Conservation (phyloP, 1,140 invertebrate species). For the Lethocerus indicus region DNA sequence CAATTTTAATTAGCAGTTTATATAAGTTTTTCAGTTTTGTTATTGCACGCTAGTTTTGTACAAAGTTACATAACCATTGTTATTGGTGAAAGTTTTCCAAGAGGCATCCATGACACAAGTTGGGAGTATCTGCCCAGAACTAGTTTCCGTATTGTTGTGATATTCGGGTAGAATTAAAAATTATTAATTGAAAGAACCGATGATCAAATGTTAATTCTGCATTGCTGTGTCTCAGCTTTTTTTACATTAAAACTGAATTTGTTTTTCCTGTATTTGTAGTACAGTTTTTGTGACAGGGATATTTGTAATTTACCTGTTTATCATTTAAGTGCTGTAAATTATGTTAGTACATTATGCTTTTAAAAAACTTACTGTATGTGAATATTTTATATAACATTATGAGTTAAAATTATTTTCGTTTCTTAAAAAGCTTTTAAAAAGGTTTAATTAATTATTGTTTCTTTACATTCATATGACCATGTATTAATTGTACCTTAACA, state of each 20-base stretch:
- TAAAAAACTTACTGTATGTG: too few relatives aligned
- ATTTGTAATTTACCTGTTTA: not conserved
- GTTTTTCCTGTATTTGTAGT: slow-evolving; percentile 10
- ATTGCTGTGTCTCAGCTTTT: not conserved
- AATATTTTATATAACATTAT: too few relatives aligned
- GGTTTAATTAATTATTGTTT: too few relatives aligned
- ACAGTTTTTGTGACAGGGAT: slow-evolving; percentile 3
- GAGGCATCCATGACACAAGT: slow-evolving; percentile 10
- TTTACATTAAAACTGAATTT: not conserved
- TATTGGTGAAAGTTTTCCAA: slow-evolving; percentile 10
- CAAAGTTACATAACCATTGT: not conserved
- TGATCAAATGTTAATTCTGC: not conserved
- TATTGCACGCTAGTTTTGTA: slow-evolving; percentile 7
- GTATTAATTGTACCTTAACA: too few relatives aligned
- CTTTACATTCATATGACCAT: too few relatives aligned
- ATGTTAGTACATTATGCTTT: too few relatives aligned
- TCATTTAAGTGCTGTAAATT: not conserved
- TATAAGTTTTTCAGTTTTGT: not conserved
- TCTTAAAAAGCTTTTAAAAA: too few relatives aligned
- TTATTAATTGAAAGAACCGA: slow-evolving; percentile 1
- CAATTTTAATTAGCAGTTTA: not conserved
- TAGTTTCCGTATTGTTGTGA: slow-evolving; percentile 11
- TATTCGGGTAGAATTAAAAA: slow-evolving; percentile 8
- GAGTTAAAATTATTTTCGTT: too few relatives aligned
- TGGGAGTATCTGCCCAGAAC: slow-evolving; percentile 5